Conservation (phyloP, 2,888 invertebrate species). For the Seira sanloemensis region DNA sequence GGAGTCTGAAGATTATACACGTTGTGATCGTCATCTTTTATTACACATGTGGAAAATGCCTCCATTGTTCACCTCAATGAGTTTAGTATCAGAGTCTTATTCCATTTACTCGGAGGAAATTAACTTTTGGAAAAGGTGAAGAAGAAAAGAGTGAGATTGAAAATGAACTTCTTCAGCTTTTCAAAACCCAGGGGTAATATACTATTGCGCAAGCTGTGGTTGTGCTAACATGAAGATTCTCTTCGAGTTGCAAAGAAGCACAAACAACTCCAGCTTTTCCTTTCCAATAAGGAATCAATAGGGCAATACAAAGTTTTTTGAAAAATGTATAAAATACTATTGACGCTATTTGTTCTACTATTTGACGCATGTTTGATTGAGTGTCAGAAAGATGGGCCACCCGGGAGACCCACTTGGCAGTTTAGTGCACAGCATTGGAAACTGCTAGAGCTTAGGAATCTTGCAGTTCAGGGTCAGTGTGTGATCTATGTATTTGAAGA, state of each 20-base stretch:
- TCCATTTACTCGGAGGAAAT: too few relatives aligned
- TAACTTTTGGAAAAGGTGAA: not conserved
- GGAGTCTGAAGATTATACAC: too few relatives aligned
- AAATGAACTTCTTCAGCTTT: not conserved
- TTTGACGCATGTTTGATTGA: not conserved
- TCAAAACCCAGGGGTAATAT: not conserved
- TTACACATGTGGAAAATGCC: too few relatives aligned
- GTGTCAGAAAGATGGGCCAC: constrained; percentile 14
- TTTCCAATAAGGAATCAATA: too few relatives aligned
- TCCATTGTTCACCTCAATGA: too few relatives aligned
- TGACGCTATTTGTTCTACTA: not conserved
- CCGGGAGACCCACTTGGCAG: constrained; percentile 53
- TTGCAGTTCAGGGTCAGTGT: constrained; percentile 46
- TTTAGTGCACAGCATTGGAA: constrained; percentile 61
- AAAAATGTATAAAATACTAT: not conserved
- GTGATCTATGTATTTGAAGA: too few relatives aligned
- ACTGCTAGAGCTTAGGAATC: constrained; percentile 40
- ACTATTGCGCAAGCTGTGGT: too few relatives aligned
- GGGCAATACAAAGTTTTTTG: not conserved
- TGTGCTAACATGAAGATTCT: too few relatives aligned
- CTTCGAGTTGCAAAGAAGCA: not conserved
- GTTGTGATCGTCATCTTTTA: too few relatives aligned
- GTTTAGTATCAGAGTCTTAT: too few relatives aligned
- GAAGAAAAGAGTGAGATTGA: too few relatives aligned
- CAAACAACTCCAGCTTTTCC: too few relatives aligned